These are phyloP conservation scores for Drosophila nr. medialis DNA, from an alignment of 2,888 invertebrate genomes.

Conservation along the genomic window DNA sequence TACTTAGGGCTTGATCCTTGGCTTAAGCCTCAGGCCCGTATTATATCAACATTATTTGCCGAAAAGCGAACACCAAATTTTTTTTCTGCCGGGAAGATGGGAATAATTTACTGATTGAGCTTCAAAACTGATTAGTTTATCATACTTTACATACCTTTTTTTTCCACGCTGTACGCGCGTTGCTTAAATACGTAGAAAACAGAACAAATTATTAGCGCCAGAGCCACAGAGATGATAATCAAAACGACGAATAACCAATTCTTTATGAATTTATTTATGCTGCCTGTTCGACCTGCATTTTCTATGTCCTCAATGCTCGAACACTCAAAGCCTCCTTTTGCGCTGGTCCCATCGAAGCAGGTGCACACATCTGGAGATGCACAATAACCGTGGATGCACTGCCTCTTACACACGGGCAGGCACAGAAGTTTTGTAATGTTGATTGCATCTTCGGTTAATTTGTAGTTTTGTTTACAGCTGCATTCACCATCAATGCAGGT, in stretches of 20 bases:
- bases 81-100: slow-evolving; percentile 36
- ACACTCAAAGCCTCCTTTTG: slow-evolving; percentile 37
- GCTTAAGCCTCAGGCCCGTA: slow-evolving; percentile 37
- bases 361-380: slow-evolving; percentile 41
- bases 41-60: slow-evolving; percentile 54
- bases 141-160: slow-evolving; percentile 37
- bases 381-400: slow-evolving; percentile 54
- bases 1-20: neutral
- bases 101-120: neutral
- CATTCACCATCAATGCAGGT: slow-evolving; percentile 48
- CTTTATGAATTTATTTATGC: slow-evolving; percentile 3
- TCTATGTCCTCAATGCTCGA: neutral
- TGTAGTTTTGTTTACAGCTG: slow-evolving; percentile 35
- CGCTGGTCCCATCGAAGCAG: slow-evolving; percentile 38
- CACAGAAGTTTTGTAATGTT: slow-evolving; percentile 28
- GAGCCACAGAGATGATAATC: slow-evolving; percentile 12
- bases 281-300: slow-evolving; percentile 7
- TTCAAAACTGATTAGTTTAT: no score
- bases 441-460: slow-evolving; percentile 15
- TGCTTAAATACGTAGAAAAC: slow-evolving; percentile 46
- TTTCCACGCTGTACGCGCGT: slow-evolving; percentile 47
- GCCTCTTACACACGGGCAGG: slow-evolving; percentile 47
- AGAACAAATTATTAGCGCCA: slow-evolving; percentile 41
- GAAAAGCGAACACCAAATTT: slow-evolving; percentile 54
- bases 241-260: slow-evolving; percentile 31